Percentiles rank a stretch among this genome's conserved stretches.
These are phyloP conservation scores for Scaptomyza flava DNA, from an alignment of 2,888 invertebrate genomes.

Conservation along the genomic window DNA sequence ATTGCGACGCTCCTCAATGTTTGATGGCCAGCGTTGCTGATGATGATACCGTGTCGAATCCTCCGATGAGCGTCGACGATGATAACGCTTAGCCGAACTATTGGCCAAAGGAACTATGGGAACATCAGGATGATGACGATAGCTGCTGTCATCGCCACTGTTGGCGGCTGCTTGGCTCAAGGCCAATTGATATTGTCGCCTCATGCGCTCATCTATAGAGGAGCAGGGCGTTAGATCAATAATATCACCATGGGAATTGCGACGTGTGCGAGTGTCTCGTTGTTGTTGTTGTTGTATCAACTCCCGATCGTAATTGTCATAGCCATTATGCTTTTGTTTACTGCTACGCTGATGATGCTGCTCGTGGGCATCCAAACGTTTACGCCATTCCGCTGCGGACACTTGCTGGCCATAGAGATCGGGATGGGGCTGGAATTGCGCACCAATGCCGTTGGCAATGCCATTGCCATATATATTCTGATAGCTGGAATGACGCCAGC, in stretches of 20 bases:
- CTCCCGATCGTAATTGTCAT: slow-evolving; percentile 70
- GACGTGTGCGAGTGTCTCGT: slow-evolving; percentile 47
- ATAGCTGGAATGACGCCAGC: slow-evolving; percentile 89
- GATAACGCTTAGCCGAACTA: slow-evolving; percentile 73
- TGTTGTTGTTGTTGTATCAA: slow-evolving; percentile 35
- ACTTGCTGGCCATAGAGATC: slow-evolving; percentile 88
- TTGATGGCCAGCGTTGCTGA: slow-evolving; percentile 75
- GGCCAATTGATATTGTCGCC: slow-evolving; percentile 66
- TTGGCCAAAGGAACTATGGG: slow-evolving; percentile 32
- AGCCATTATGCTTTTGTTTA: slow-evolving; percentile 41
- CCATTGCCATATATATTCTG: slow-evolving; percentile 82
- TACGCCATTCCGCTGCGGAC: slow-evolving; percentile 80
- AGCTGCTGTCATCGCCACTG: slow-evolving; percentile 74
- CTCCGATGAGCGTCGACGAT: slow-evolving; percentile 80
- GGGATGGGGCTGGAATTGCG: slow-evolving; percentile 86
- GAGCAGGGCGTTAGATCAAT: slow-evolving; percentile 75
- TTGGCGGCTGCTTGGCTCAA: slow-evolving; percentile 15
- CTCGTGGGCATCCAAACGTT: slow-evolving; percentile 76
- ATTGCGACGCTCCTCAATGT: slow-evolving; percentile 78
- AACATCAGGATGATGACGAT: slow-evolving; percentile 47
- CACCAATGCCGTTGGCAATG: slow-evolving; percentile 66
- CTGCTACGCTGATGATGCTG: slow-evolving; percentile 60
- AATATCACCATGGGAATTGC: slow-evolving; percentile 66
- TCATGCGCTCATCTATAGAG: slow-evolving; percentile 75
- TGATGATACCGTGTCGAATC: slow-evolving; percentile 78